Percentiles rank a stretch among this genome's conserved stretches.
Evolutionary conservation across 2,888 invertebrate species (phyloP).

Genomic region (Sarcophaga carnaria): DNA sequence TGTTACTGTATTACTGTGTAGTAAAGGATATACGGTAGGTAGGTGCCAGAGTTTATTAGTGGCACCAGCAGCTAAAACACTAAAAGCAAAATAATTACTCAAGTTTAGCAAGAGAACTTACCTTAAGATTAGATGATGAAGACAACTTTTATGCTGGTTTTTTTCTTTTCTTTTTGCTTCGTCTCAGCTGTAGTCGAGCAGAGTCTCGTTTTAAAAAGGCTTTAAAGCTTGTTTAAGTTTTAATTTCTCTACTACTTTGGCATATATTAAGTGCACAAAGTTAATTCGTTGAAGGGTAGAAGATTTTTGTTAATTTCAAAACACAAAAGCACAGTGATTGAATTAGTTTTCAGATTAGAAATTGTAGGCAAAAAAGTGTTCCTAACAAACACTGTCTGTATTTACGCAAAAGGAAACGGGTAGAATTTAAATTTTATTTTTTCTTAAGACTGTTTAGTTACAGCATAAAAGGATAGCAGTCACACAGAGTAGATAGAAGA

Average conservation of each 20-base stretch:
- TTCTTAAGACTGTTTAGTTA: not conserved
- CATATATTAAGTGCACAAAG: slow-evolving; percentile 58
- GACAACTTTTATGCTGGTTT: slow-evolving; percentile 42
- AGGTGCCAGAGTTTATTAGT: not conserved
- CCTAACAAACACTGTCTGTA: not conserved
- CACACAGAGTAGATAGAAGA: slow-evolving; percentile 33
- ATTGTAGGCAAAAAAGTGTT: not conserved
- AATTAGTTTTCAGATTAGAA: slow-evolving; percentile 18
- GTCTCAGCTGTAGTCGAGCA: slow-evolving; percentile 23
- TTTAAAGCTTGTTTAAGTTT: slow-evolving; percentile 8
- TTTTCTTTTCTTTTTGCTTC: not conserved
- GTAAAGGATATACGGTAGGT: not conserved
- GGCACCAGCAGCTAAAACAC: not conserved
- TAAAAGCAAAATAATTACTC: slow-evolving; percentile 48
- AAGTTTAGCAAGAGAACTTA: slow-evolving; percentile 49
- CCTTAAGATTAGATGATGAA: slow-evolving; percentile 62
- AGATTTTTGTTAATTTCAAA: slow-evolving; percentile 28
- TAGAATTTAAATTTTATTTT: not conserved
- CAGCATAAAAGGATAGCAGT: slow-evolving; percentile 15
- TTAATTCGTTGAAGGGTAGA: slow-evolving; percentile 59
- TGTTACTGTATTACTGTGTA: not conserved
- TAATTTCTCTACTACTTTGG: slow-evolving; percentile 16
- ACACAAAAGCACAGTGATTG: slow-evolving; percentile 50
- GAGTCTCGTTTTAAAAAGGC: slow-evolving; percentile 39
- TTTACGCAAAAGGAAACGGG: not conserved